Evolutionary conservation across 2,888 invertebrate species (phyloP).

Genomic region (Stomorhina lunata): DNA sequence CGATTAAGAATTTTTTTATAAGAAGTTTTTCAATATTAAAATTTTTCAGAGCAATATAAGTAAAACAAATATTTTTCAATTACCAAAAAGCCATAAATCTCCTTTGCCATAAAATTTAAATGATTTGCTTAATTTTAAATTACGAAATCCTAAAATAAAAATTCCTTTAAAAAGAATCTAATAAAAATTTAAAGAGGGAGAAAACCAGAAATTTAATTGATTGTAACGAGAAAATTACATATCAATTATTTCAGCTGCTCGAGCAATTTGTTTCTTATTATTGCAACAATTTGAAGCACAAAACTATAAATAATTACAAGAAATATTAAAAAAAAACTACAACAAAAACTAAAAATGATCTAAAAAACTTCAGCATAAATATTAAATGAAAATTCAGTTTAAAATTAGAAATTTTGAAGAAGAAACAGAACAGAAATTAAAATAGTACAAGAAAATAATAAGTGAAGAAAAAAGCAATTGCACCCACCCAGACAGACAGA

Average conservation of each 20-base stretch:
- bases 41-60: no score
- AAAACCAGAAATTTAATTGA: conserved; percentile 45
- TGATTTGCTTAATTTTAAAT: no score
- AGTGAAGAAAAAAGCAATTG: conserved; percentile 20
- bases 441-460: no score
- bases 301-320: conserved; percentile 28
- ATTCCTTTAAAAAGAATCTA: background rate
- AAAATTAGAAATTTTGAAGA: conserved; percentile 37
- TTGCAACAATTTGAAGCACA: conserved; percentile 47
- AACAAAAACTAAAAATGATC: conserved; percentile 7
- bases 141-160: no score
- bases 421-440: background rate
- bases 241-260: conserved; percentile 63
- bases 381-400: conserved; percentile 1
- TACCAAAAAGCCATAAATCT: no score
- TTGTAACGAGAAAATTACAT: conserved; percentile 58
- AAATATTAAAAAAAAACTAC: background rate
- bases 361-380: conserved; percentile 37
- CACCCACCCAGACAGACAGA: conserved; percentile 50
- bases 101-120: no score
- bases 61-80: no score
- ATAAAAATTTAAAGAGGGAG: conserved; percentile 4
- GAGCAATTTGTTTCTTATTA: conserved; percentile 50
- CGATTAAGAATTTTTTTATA: no score
- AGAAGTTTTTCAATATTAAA: no score